Evolutionary conservation across 2,888 invertebrate species (phyloP), one percentile per base, ranked within the genome.

Genomic region (Punctoribates punctum): DNA sequence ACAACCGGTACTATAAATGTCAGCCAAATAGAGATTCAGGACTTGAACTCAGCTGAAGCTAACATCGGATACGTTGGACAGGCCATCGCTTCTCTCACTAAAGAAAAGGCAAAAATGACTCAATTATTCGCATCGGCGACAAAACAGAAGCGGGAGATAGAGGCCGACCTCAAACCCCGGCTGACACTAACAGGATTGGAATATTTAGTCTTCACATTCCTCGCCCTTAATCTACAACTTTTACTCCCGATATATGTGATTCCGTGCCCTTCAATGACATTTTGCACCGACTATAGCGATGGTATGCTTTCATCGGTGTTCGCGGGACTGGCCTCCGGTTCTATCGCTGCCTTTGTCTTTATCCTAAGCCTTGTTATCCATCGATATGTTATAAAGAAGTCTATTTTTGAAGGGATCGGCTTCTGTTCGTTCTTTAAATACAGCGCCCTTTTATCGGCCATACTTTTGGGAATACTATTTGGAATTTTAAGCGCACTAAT

Each of bases 21-120:
- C 15, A 42, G 38, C 38, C 34, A 6, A 9, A 67, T 67, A 38
- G 67, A 67, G 20, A 42, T 38, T 1, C 67, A 67, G 29, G 67
- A 67, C 9, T 8, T 67, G 20, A n/a, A 25, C 17, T 38, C 38
- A 4, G 1, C 8, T 1, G 38, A 38, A 20, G 67, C 67, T n/a
- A 67, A 67, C 67, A 38, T 67, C n/a, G 67, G 38, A 67, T 67
- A 67, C 20, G n/a, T 67, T n/a, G 67, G 67, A 34, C 13, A n/a
- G 5, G n/a, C 67, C 1, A 67, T 67, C 38, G 1, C 5, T 67
- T 1, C 13, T 20, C 15, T 67, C 20, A 1, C 67, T 3, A 29
- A 6, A 67, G 34, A 34, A 15, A 67, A 67, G 42, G 34, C 20
- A 15, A 6, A 1, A 4, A 38, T n/a, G 3, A 11, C 38, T n/a